phyloP scores from a whole-genome alignment of 2,797 vertebrate genomes.

The Siniperca obscura region DNA sequence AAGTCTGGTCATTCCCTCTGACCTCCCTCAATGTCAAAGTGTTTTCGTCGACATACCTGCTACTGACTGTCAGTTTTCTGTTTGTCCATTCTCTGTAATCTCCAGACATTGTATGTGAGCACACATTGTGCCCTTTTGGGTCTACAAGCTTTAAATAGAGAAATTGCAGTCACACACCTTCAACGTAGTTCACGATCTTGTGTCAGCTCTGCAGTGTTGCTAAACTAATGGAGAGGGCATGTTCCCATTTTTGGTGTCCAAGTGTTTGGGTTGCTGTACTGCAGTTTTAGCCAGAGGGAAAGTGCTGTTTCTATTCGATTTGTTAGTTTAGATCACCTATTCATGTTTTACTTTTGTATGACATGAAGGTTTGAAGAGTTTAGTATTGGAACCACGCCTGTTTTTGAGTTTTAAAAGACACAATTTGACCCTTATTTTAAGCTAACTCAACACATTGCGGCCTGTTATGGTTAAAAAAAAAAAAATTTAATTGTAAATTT shows the following conservation, averaged over 20 bases:
- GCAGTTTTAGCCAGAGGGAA: slow-evolving; percentile 2
- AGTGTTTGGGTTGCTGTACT: neutral
- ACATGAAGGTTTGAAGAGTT: neutral
- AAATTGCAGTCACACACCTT: neutral
- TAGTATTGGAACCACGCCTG: neutral
- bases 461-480: neutral
- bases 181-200: slow-evolving; percentile 2
- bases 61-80: neutral
- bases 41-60: neutral
- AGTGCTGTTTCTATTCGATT: neutral
- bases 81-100: neutral
- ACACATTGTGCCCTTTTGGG: neutral
- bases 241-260: neutral
- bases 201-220: neutral
- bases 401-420: neutral
- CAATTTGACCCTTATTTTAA: neutral
- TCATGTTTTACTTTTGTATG: neutral
- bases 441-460: neutral
- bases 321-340: neutral
- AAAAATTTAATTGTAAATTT: neutral
- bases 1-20: neutral
- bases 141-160: neutral
- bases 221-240: neutral
- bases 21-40: neutral
- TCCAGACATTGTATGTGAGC: neutral